Base-by-base conservation (phyloP, 1,140 invertebrate species). In the Bombus affinis region DNA sequence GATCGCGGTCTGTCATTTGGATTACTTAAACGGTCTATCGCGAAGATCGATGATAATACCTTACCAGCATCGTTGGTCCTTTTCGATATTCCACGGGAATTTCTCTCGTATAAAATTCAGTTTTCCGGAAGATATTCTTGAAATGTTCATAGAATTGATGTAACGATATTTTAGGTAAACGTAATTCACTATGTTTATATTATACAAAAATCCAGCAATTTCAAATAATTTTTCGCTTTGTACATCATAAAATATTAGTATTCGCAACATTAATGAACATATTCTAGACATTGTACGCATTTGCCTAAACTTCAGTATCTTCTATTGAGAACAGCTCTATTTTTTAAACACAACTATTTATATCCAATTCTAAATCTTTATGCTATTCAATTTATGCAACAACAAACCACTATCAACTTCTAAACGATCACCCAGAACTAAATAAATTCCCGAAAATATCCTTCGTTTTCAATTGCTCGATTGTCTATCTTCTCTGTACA, bases 1-100 rank as follows among this genome's bases (percentile, higher is more conserved):
- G 84, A 89, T 88, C 88, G 88, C 88, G 83, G 86, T 87, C 87
- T 86, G 89, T 92, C 87, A 74, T 81, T 83, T 89, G 84, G 85
- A 89, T 89, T 86, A 89, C 88, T 83, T 86, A 86, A 89, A 89
- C 77, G 80, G 57, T 85, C 79, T 81, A 66, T 77, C 44, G 68
- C 39, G 76, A 83, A 86, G 75, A 86, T 89, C 79, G 59, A 79
- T 75, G 42, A 81, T 75, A 44, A 85, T 81, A 76, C 62, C 62
- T 68, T n/a, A 73, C 35, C 44, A 39, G 25, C 76, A 35, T 25
- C 83, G 62, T 9, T 81, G 8, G 62, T 37, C 59, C n/a, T 35
- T 37, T 68, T 47, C 79, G 84, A 74, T 80, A 75, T 75, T 85
- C 59, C n/a, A 3, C 5, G 3, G n/a, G 57, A 37, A 81, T 47